Percentiles rank a stretch among this genome's conserved stretches.
Evolutionary conservation across 2,113 vertebrate genomes (phyloP).

Genomic region (Nerophis lumbriciformis): DNA sequence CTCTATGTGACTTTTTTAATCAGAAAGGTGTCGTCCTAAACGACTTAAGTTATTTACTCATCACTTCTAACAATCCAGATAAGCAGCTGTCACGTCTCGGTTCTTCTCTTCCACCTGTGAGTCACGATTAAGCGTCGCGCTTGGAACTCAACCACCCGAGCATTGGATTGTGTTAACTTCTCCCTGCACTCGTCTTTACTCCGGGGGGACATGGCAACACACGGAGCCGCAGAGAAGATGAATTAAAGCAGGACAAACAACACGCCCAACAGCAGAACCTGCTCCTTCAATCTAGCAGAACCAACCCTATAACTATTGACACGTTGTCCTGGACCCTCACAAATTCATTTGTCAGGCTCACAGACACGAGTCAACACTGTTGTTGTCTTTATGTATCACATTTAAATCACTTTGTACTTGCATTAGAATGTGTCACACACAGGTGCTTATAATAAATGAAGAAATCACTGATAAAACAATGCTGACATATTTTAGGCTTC

Average conservation of each 20-base stretch:
- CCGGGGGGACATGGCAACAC: constrained; percentile 44
- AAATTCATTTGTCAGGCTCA: constrained; percentile 66
- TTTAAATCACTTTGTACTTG: background rate
- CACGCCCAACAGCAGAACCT: constrained; percentile 52
- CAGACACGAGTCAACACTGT: constrained; percentile 45
- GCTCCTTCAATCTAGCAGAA: constrained; percentile 68
- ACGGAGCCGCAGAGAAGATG: constrained; percentile 58
- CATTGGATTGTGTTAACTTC: constrained; percentile 25
- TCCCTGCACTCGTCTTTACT: constrained; percentile 26
- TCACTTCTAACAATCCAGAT: constrained; percentile 42
- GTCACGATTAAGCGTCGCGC: constrained; percentile 16
- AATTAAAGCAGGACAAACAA: constrained; percentile 63
- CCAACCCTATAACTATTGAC: constrained; percentile 64
- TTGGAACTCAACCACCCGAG: constrained; percentile 11
- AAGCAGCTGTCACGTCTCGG: constrained; percentile 44
- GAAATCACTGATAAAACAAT: background rate
- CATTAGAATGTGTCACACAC: background rate
- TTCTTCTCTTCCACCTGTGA: constrained; percentile 17
- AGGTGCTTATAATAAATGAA: background rate
- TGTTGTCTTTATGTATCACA: constrained; percentile 26
- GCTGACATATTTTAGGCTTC: background rate
- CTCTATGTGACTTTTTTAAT: constrained; percentile 52
- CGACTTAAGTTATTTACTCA: constrained; percentile 43
- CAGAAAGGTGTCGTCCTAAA: constrained; percentile 48
- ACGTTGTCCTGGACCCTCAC: constrained; percentile 64